Base-by-base conservation (phyloP, 2,888 invertebrate genomes). In the Tanypteryx hageni region DNA sequence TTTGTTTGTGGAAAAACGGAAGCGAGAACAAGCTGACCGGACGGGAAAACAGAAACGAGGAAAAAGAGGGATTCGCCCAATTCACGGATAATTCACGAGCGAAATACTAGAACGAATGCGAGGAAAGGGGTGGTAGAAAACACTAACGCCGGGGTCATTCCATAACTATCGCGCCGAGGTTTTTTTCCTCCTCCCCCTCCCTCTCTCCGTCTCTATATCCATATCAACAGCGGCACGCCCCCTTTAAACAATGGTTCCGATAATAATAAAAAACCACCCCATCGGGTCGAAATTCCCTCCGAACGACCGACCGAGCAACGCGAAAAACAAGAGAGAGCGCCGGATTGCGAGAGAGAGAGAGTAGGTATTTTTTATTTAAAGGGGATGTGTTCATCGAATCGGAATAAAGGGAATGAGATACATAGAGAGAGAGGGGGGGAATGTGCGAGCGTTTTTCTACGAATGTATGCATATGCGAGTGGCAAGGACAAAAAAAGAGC, bases 141-240 rank as follows among this genome's bases (percentile, higher is more conserved):
- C 11, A 27, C 27, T 22, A 76, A 27, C 76, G 18, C 22, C 44
- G 22, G 76, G 76, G 27, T 76, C 76, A 76, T 76, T 76, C 22
- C 76, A 76, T 76, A 76, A 76, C 76, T 27, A 76, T 14, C 76
- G 22, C 76, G 27, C 76, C 76, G 27, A 27, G 11, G 76, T 22
- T 22, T 27, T 8, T 13, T 68, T 44, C 5, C 44, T 5, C 44
- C 5, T 5, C 44, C 44, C 44, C 44, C 5, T 44, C 44, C 44
- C 1, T 44, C 5, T 44, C 44, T 1, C 44, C 44, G 44, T 44
- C 44, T 44, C 27, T 76, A 76, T 76, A 76, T 76, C 76, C 76
- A 76, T 76, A 76, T 76, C 76, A 76, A 76, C 76, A 76, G 76
- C 76, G 76, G 14, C 13, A 27, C 76, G 76, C 76, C 76, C 64